Evolutionary conservation across 2,797 vertebrate genomes (phyloP), one percentile per base, ranked within the genome.

Genomic region (Catostomus latipinnis): DNA sequence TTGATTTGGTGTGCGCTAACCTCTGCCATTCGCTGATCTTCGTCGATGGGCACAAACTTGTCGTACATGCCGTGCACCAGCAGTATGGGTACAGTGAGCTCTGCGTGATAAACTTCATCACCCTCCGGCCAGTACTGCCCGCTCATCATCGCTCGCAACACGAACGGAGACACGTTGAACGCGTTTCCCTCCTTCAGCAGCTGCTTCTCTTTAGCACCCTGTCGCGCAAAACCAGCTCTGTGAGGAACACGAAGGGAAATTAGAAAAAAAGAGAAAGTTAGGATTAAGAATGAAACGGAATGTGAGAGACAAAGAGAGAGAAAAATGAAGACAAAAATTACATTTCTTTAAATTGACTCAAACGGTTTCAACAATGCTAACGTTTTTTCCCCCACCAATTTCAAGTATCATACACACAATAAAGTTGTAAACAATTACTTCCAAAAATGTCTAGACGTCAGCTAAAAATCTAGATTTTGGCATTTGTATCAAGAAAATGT

Each of bases 81-180:
- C 71, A 99, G 93, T 73, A 98, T 96, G 0, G 98, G 98, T 81
- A 96, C 96, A 0, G 97, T 97, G 66, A 99, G 95, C 92, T 99
- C 98, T 0, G 98, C 98, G 0, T 99, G 98, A 90, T 98, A 99
- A 50, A 98, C 95, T 87, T 99, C 97, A 0, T 99, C 97, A 0
- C 97, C 98, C 85, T 99, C 98, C 0, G 98, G 98, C 98, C 98
- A 99, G 92, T 99, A 99, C 92, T 99, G 98, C 0, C 98, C 97
- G 0, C 97, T 98, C 98, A 99, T 99, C 95, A 96, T 99, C 89
- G 98, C 98, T 8, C 97, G 91, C 83, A 99, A 92, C 61, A 99
- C 97, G 0, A 98, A 99, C 1, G 98, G 97, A 0, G 97, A 96
- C 66, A 99, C 97, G 0, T 97, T 98, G 92, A 99, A 99, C 11